These are phyloP conservation scores for Nasonovia ribisnigri DNA, from an alignment of 2,888 invertebrate species.

Conservation along the genomic window DNA sequence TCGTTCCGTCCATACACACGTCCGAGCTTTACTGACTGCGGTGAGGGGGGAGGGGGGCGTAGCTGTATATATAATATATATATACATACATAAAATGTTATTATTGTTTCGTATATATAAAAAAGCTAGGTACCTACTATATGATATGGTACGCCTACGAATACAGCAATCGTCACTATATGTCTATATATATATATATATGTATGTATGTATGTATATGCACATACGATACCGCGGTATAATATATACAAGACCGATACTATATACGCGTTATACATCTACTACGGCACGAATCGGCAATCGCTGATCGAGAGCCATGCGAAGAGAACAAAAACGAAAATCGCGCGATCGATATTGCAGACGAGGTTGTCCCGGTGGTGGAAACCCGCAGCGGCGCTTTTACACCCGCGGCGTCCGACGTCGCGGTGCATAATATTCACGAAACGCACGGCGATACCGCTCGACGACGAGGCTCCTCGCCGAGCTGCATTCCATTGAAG, in stretches of 20 bases:
- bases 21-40: not conserved
- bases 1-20: not conserved
- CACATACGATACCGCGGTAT: not conserved
- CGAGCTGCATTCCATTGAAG: conserved; percentile 62
- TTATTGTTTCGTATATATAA: not conserved
- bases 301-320: not conserved
- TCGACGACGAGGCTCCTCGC: conserved; percentile 11
- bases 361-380: not conserved
- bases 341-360: not conserved
- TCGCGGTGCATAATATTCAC: conserved; percentile 19
- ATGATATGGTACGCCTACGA: not conserved
- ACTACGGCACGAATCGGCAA: not conserved
- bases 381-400: not conserved
- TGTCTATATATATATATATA: too few relatives aligned
- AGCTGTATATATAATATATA: not conserved
- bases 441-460: conserved; percentile 6
- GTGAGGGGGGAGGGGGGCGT: not conserved
- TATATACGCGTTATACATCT: too few relatives aligned
- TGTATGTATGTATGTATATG: too few relatives aligned
- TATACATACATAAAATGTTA: not conserved
- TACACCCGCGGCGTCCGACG: conserved; percentile 16
- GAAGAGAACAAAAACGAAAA: not conserved
- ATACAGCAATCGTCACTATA: not conserved
- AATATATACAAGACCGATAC: not conserved
- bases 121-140: not conserved